These are phyloP conservation scores for Drosophila albomicans DNA, from an alignment of 1,140 invertebrate genomes.

Conservation along the genomic window DNA sequence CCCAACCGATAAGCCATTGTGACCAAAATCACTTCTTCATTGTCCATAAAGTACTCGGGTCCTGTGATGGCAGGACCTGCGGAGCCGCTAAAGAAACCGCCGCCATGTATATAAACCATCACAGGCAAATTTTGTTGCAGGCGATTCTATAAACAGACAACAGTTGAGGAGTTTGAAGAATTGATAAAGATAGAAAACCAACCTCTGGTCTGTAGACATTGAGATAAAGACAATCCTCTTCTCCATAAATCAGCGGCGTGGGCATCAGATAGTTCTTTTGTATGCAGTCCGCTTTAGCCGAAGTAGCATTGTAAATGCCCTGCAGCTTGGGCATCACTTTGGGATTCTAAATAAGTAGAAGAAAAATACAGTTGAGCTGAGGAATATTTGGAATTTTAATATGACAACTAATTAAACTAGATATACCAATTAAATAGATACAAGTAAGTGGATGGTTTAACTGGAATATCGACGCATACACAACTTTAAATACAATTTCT, in stretches of 20 bases:
- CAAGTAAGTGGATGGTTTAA: too few relatives aligned
- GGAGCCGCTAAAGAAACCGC: constrained; percentile 85
- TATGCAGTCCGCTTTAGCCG: constrained; percentile 68
- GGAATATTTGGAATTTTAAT: too few relatives aligned
- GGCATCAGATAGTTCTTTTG: constrained; percentile 83
- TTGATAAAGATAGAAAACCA: constrained; percentile 11
- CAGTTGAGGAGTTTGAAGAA: not conserved
- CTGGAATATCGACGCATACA: too few relatives aligned
- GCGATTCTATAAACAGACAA: constrained; percentile 7
- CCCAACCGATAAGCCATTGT: constrained; percentile 77
- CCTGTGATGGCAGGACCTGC: constrained; percentile 68
- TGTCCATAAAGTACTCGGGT: constrained; percentile 85
- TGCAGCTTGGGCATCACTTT: constrained; percentile 59
- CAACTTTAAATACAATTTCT: too few relatives aligned
- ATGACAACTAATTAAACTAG: too few relatives aligned
- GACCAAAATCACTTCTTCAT: constrained; percentile 72
- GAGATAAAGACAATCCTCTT: constrained; percentile 88
- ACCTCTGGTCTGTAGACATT: constrained; percentile 88
- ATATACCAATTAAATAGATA: too few relatives aligned
- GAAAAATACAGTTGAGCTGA: not conserved
- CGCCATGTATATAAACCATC: constrained; percentile 86
- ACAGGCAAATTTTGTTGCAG: constrained; percentile 72
- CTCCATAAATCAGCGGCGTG: constrained; percentile 65
- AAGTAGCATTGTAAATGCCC: constrained; percentile 66
- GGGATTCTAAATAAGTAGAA: constrained; percentile 54